Conservation (phyloP, 1,140 invertebrate genomes). For the Chrysomallon squamiferum region DNA sequence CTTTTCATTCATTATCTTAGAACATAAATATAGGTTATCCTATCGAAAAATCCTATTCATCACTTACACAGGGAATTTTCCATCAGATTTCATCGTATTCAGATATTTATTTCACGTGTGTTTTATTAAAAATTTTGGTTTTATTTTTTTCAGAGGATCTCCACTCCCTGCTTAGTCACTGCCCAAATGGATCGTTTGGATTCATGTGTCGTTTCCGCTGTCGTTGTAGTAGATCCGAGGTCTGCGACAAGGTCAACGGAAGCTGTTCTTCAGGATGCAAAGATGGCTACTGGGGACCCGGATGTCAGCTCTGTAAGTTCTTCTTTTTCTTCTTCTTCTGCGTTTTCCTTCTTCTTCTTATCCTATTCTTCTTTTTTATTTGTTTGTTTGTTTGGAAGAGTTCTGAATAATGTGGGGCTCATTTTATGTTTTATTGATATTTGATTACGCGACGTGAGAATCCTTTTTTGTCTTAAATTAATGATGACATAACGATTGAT, state of each 20-base stretch:
- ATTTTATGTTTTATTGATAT: neutral
- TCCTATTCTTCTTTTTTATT: too few relatives aligned
- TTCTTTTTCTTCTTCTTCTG: neutral
- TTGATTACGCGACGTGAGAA: too few relatives aligned
- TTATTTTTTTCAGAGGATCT: slow-evolving; percentile 23
- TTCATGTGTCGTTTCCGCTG: slow-evolving; percentile 50
- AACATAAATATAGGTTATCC: too few relatives aligned
- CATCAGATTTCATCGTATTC: neutral
- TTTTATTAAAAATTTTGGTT: neutral
- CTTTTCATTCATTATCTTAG: too few relatives aligned
- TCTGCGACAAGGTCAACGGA: slow-evolving; percentile 48
- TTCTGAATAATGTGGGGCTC: neutral
- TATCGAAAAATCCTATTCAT: neutral
- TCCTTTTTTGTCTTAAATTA: too few relatives aligned
- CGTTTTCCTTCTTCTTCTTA: neutral
- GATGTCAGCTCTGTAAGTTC: slow-evolving; percentile 53
- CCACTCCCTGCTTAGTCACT: slow-evolving; percentile 26
- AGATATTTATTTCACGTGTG: neutral
- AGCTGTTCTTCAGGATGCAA: slow-evolving; percentile 40
- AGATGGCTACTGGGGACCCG: slow-evolving; percentile 51
- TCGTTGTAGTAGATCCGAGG: slow-evolving; percentile 35
- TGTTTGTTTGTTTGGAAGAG: neutral
- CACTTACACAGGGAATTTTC: neutral
- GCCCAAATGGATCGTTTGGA: slow-evolving; percentile 47
- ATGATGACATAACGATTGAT: too few relatives aligned